A percentile compares a stretch with the other conserved stretches of the same genome.
phyloP scores from a whole-genome alignment of 2,888 invertebrate genomes.

The Coremacera marginata region DNA sequence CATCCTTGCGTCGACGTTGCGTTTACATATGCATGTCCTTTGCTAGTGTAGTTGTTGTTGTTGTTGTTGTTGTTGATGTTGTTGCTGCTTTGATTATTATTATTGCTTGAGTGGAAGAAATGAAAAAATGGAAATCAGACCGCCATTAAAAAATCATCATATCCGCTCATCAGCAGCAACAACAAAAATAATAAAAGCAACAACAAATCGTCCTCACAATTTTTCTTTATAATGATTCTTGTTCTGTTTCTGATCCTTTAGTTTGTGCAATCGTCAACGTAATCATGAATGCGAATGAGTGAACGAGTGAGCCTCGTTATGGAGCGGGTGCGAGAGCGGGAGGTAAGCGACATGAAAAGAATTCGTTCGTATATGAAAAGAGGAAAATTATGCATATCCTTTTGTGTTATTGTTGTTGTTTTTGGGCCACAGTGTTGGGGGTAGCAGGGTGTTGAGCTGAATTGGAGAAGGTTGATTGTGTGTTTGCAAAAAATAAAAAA shows the following conservation, averaged over 20 bases:
- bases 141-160: conserved; percentile 48
- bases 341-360: conserved; percentile 5
- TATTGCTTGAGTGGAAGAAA: conserved; percentile 55
- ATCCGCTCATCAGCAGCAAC: conserved; percentile 35
- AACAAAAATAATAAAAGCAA: conserved; percentile 16
- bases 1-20: conserved; percentile 12
- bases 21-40: conserved; percentile 37
- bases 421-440: not conserved
- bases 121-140: conserved; percentile 50
- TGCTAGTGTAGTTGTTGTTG: conserved; percentile 35
- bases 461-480: not conserved
- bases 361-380: conserved; percentile 41
- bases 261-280: conserved; percentile 39
- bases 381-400: conserved; percentile 50
- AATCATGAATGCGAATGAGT: conserved; percentile 23
- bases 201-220: conserved; percentile 35
- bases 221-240: conserved; percentile 28
- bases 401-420: conserved; percentile 41
- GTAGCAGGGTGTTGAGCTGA: not conserved
- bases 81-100: conserved; percentile 44
- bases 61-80: conserved; percentile 35
- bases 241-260: conserved; percentile 19
- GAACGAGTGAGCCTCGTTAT: not conserved
- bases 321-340: conserved; percentile 10
- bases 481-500: not conserved